Evolutionary conservation across 1,140 invertebrate genomes (phyloP).

Genomic region (Scylla paramamosain): DNA sequence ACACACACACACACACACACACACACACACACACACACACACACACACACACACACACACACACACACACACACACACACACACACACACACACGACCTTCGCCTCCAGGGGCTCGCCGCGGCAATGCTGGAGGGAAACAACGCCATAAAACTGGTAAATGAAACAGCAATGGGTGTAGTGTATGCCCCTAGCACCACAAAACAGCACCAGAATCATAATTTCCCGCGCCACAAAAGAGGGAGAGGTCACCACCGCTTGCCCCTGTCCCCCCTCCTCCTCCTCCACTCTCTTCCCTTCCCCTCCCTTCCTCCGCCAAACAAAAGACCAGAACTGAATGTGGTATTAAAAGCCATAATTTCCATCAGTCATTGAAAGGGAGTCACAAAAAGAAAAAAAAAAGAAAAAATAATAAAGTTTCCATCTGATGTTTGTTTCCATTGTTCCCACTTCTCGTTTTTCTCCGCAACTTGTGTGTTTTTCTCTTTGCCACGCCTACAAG

Average conservation of each 20-base stretch:
- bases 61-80: not conserved
- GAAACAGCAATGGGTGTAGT: not conserved
- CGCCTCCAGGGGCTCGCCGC: not conserved
- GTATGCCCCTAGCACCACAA: not conserved
- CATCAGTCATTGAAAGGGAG: conserved; percentile 11
- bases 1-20: too few species aligned
- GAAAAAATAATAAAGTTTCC: not conserved
- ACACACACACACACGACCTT: not conserved
- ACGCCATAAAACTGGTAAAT: not conserved
- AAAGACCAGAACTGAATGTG: not conserved
- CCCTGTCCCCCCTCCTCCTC: not conserved
- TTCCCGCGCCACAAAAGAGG: not conserved
- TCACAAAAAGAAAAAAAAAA: not conserved
- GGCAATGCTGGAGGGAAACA: not conserved
- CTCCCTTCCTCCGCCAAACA: not conserved
- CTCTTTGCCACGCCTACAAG: not conserved
- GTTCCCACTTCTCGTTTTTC: not conserved
- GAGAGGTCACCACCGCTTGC: not conserved
- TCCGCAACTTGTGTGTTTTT: not conserved
- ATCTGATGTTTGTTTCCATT: not conserved
- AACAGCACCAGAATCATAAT: not conserved
- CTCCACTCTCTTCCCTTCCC: not conserved
- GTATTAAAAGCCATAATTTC: not conserved
- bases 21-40: too few species aligned
- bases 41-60: too few species aligned